phyloP scores from a whole-genome alignment of 1,140 invertebrate genomes.

The Drosophila tani region DNA sequence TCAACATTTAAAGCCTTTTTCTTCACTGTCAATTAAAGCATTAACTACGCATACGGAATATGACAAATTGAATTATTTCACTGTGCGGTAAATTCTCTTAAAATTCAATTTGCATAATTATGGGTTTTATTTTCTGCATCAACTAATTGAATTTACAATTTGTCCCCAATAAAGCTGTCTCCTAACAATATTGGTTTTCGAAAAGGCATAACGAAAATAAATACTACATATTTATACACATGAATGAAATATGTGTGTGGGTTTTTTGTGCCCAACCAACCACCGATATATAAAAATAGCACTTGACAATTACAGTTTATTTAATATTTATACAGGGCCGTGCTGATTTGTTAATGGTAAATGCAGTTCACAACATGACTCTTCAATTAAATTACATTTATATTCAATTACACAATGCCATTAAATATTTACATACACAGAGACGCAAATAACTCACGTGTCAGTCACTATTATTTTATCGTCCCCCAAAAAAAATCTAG shows the following conservation, averaged over 20 bases:
- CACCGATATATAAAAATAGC: conserved; percentile 72
- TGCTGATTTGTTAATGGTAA: conserved; percentile 49
- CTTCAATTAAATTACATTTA: conserved; percentile 60
- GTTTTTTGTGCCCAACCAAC: conserved; percentile 52
- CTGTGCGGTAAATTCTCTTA: conserved; percentile 20
- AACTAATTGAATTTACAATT: conserved; percentile 49
- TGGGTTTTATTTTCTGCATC: conserved; percentile 17
- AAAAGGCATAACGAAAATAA: conserved; percentile 13
- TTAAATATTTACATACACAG: conserved; percentile 7
- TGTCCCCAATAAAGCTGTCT: conserved; percentile 3
- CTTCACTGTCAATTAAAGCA: conserved; percentile 44
- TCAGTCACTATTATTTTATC: conserved; percentile 1
- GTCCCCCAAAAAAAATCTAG: neutral
- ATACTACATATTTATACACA: conserved; percentile 22
- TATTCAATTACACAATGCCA: conserved; percentile 39
- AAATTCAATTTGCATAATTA: conserved; percentile 14
- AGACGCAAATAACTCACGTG: neutral
- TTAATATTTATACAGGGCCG: conserved; percentile 47
- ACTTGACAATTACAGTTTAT: conserved; percentile 59
- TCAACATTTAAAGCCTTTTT: conserved; percentile 1
- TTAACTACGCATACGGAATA: conserved; percentile 10
- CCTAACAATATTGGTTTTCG: conserved; percentile 17
- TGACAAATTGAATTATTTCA: conserved; percentile 31
- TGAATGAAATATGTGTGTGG: conserved; percentile 25
- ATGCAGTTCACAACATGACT: conserved; percentile 39